A percentile compares a stretch with the other conserved stretches of the same genome.
phyloP scores from a whole-genome alignment of 2,113 vertebrate species.

The Isichthys henryi region DNA sequence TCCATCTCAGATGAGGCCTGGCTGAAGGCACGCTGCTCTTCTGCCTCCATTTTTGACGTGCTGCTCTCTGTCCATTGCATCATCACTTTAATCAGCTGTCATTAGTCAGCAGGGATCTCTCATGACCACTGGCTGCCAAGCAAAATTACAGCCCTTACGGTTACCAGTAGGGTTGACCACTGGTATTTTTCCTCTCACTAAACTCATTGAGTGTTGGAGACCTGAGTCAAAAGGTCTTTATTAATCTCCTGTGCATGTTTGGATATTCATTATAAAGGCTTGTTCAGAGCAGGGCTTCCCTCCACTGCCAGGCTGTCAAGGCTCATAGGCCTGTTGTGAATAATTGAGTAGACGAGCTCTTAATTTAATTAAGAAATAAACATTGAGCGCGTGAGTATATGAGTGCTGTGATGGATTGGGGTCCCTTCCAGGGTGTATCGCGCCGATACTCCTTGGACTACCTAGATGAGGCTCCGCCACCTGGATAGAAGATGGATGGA shows the following conservation, averaged over 20 bases:
- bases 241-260: not conserved
- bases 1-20: not conserved
- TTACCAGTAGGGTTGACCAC: not conserved
- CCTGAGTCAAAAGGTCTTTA: not conserved
- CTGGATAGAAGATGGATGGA: not conserved
- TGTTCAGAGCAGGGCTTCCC: not conserved
- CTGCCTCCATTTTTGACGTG: not conserved
- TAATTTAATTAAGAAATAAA: conserved; percentile 16
- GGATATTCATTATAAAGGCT: conserved; percentile 9
- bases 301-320: not conserved
- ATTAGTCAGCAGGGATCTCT: conserved; percentile 5
- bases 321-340: not conserved
- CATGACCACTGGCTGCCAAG: not conserved
- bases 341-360: not conserved
- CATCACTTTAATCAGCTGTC: not conserved
- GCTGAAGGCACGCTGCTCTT: not conserved
- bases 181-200: not conserved
- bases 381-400: not conserved
- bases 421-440: not conserved
- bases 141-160: conserved; percentile 3
- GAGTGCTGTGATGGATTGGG: not conserved
- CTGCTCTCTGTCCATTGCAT: not conserved
- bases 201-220: conserved; percentile 6
- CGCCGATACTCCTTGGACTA: not conserved
- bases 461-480: not conserved